phyloP scores from a whole-genome alignment of 2,113 vertebrate species.

The Anolis sagrei region DNA sequence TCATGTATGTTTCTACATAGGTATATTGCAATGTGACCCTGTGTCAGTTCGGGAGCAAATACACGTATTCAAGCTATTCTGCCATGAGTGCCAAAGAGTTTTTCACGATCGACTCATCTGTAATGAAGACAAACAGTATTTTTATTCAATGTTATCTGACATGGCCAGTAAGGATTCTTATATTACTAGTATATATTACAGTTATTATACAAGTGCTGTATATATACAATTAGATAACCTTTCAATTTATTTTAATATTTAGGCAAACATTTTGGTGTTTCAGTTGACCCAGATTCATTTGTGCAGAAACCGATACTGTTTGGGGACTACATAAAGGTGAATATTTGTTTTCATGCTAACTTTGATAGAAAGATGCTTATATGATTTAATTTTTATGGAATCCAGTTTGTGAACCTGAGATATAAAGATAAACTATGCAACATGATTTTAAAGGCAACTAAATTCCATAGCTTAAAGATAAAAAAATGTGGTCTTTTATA shows the following conservation, averaged over 20 bases:
- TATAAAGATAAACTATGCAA: not conserved
- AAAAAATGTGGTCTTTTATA: too few relatives aligned
- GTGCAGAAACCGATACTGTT: constrained; percentile 83
- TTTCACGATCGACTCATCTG: constrained; percentile 88
- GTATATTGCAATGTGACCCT: constrained; percentile 83
- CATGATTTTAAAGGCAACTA: not conserved
- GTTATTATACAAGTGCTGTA: not conserved
- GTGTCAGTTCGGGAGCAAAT: constrained; percentile 79
- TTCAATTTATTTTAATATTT: constrained; percentile 43
- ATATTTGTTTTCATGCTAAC: not conserved
- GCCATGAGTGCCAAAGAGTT: constrained; percentile 86
- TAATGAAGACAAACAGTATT: constrained; percentile 85
- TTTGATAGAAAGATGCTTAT: not conserved
- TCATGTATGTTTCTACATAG: constrained; percentile 52
- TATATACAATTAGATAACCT: not conserved
- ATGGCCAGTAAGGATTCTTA: constrained; percentile 81
- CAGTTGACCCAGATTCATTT: constrained; percentile 80
- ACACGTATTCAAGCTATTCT: constrained; percentile 87
- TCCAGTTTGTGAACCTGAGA: not conserved
- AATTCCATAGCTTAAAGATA: not conserved
- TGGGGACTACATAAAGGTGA: constrained; percentile 87
- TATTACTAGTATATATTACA: not conserved
- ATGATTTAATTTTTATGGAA: not conserved
- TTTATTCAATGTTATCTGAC: constrained; percentile 83
- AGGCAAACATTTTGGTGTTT: constrained; percentile 85